These are phyloP conservation scores for Nephrotoma flavescens DNA, from an alignment of 2,888 invertebrate genomes.

Conservation along the genomic window DNA sequence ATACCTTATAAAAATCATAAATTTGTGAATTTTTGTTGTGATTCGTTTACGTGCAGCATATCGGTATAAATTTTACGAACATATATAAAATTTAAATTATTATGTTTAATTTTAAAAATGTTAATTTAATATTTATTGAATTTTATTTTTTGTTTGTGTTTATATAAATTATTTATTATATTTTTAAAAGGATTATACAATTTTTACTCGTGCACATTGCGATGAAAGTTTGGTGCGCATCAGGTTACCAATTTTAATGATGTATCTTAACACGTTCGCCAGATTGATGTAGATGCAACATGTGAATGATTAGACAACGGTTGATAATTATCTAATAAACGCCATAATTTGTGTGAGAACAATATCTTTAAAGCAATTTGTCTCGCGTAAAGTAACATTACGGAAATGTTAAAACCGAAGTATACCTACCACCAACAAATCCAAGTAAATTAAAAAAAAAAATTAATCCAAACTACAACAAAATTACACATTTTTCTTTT, in stretches of 20 bases:
- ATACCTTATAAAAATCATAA: not conserved
- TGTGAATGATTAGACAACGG: not conserved
- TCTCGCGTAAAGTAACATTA: not conserved
- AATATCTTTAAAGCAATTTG: not conserved
- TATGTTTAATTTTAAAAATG: not conserved
- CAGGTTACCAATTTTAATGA: not conserved
- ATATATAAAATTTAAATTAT: not conserved
- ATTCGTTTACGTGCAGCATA: not conserved
- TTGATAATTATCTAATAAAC: not conserved
- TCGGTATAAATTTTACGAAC: not conserved
- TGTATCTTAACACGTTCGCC: not conserved
- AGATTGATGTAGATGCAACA: not conserved
- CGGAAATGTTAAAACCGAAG: not conserved
- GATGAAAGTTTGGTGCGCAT: not conserved
- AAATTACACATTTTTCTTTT: not conserved
- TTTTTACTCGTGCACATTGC: not conserved
- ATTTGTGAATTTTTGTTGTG: not conserved
- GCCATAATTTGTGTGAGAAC: not conserved
- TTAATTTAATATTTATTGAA: not conserved
- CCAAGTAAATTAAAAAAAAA: not conserved
- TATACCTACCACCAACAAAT: not conserved
- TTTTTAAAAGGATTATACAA: not conserved
- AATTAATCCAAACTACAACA: not conserved
- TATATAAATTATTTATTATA: not conserved
- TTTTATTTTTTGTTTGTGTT: not conserved